phyloP scores from a whole-genome alignment of 2,888 invertebrate species.

The Blera fallax region DNA sequence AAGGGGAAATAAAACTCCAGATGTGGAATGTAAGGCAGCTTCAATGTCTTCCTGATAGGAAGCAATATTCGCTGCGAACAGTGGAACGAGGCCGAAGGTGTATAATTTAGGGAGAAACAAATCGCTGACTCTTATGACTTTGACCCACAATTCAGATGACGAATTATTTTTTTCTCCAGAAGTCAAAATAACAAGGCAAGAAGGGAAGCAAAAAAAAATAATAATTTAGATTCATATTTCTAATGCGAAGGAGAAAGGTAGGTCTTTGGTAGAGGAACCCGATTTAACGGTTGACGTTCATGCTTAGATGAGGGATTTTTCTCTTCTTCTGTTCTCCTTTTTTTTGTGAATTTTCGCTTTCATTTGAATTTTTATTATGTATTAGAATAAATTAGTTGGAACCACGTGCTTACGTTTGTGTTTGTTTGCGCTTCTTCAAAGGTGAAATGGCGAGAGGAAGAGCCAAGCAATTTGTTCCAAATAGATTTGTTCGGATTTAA shows the following conservation, averaged over 20 bases:
- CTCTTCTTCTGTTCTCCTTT: not conserved
- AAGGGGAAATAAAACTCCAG: conserved; percentile 21
- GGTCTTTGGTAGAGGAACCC: not conserved
- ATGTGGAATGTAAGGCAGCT: conserved; percentile 35
- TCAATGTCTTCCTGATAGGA: conserved; percentile 27
- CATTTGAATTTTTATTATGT: conserved; percentile 69
- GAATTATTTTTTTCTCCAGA: conserved; percentile 26
- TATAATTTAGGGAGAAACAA: conserved; percentile 21
- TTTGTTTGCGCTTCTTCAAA: conserved; percentile 16
- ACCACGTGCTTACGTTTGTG: conserved; percentile 49
- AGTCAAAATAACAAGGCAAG: conserved; percentile 21
- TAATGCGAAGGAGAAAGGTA: conserved; percentile 17
- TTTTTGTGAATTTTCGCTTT: conserved; percentile 31
- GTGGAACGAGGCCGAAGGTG: conserved; percentile 10
- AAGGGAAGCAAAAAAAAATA: conserved; percentile 12
- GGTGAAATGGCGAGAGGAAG: conserved; percentile 13
- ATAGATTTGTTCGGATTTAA: conserved; percentile 53
- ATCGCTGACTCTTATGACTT: conserved; percentile 61
- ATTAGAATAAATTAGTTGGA: conserved; percentile 65
- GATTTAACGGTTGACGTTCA: conserved; percentile 37
- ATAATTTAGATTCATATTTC: conserved; percentile 64
- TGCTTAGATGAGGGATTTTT: conserved; percentile 43
- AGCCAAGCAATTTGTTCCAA: conserved; percentile 53
- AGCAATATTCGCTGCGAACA: not conserved
- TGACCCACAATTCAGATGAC: conserved; percentile 65